Conservation (phyloP, 2,113 vertebrate genomes). For the Amazona vittata region DNA sequence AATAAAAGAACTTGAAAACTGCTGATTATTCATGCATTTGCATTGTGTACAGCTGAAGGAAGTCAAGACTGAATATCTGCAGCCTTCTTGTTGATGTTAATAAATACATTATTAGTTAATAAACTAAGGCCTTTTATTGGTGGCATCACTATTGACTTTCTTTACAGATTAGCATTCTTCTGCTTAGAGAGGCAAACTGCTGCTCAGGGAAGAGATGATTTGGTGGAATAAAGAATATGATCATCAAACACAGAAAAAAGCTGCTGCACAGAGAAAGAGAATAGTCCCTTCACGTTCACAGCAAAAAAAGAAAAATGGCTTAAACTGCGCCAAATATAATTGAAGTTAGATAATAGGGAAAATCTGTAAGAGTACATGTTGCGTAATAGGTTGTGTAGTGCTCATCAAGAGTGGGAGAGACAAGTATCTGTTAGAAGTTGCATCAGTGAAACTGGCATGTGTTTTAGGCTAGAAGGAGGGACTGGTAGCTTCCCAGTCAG, state of each 20-base stretch:
- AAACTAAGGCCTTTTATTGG: background rate
- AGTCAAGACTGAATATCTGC: background rate
- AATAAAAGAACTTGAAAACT: background rate
- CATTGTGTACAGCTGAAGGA: background rate
- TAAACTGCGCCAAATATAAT: background rate
- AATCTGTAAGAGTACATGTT: background rate
- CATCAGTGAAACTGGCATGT: background rate
- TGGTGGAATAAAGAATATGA: background rate
- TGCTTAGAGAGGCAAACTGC: background rate
- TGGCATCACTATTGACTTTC: background rate
- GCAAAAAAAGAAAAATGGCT: background rate
- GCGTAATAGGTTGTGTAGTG: background rate
- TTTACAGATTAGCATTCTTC: background rate
- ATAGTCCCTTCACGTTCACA: background rate
- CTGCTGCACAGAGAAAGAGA: background rate
- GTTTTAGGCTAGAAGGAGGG: background rate
- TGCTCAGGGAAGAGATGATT: background rate
- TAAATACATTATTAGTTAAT: background rate
- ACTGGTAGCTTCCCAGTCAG: background rate
- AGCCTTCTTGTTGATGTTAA: background rate
- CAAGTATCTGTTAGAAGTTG: background rate
- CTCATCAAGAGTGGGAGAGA: background rate
- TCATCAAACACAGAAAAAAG: rapidly evolving
- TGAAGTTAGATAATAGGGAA: background rate
- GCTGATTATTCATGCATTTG: background rate